phyloP scores from a whole-genome alignment of 2,888 invertebrate genomes.

The Hedya salicella region DNA sequence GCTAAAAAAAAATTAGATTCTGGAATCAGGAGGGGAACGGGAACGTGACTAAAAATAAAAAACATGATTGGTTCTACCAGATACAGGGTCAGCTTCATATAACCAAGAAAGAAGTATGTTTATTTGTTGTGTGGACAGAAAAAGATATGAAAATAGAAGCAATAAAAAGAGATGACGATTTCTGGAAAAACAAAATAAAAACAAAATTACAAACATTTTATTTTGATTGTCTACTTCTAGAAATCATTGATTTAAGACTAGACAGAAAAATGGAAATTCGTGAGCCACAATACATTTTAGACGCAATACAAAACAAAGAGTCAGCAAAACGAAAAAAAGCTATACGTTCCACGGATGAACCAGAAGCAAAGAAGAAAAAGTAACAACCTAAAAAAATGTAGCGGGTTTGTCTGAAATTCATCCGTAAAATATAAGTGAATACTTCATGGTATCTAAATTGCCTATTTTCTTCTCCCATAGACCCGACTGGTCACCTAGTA shows the following conservation, averaged over 20 bases:
- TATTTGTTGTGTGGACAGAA: conserved; percentile 42
- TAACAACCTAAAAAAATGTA: not conserved
- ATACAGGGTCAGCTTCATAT: conserved; percentile 40
- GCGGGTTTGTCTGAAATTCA: too few relatives aligned
- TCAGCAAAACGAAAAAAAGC: conserved; percentile 7
- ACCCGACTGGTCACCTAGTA: too few relatives aligned
- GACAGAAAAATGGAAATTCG: conserved; percentile 22
- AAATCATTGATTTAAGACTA: conserved; percentile 20
- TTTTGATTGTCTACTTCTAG: conserved; percentile 5
- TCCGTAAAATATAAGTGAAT: too few relatives aligned
- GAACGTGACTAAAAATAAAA: conserved; percentile 16
- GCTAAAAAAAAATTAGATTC: conserved; percentile 36
- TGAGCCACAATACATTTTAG: conserved; percentile 12
- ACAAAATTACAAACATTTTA: conserved; percentile 13
- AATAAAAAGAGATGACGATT: conserved; percentile 5
- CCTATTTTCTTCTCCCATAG: too few relatives aligned
- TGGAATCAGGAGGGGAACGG: conserved; percentile 6
- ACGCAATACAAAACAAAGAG: conserved; percentile 7
- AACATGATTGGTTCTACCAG: conserved; percentile 39
- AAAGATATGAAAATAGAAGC: conserved; percentile 24
- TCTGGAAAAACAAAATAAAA: conserved; percentile 6
- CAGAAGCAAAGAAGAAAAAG: conserved; percentile 15
- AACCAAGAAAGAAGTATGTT: conserved; percentile 31
- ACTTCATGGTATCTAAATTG: too few relatives aligned
- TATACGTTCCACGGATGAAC: conserved; percentile 8